These are phyloP conservation scores for Hemithea aestivaria DNA, from an alignment of 2,888 invertebrate genomes.

Conservation along the genomic window DNA sequence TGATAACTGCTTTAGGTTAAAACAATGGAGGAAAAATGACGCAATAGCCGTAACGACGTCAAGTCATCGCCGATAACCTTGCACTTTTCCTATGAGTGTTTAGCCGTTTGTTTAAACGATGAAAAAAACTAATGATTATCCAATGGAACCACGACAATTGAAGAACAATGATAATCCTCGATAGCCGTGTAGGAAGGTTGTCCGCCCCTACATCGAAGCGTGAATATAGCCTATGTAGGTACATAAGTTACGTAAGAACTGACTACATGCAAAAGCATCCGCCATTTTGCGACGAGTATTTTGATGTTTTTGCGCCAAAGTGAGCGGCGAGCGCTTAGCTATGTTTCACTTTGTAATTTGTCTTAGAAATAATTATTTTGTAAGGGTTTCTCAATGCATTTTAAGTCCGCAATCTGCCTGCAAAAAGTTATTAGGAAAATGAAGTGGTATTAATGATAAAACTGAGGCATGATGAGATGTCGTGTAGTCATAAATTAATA, in stretches of 20 bases:
- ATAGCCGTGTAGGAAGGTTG: conserved; percentile 45
- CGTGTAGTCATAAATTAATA: conserved; percentile 1
- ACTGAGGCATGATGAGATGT: conserved; percentile 18
- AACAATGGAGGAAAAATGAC: conserved; percentile 28
- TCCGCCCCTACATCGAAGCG: conserved; percentile 11
- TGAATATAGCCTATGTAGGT: conserved; percentile 37
- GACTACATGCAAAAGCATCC: conserved; percentile 50
- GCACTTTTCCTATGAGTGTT: conserved; percentile 50
- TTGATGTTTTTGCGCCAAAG: conserved; percentile 59
- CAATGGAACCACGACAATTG: conserved; percentile 58
- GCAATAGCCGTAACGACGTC: conserved; percentile 17
- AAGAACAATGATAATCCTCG: conserved; percentile 59
- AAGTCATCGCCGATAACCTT: conserved; percentile 40
- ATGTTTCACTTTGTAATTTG: conserved; percentile 40
- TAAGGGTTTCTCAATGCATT: conserved; percentile 33
- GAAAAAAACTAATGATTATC: conserved; percentile 44
- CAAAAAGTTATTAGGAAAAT: conserved; percentile 35
- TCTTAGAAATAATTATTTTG: conserved; percentile 36
- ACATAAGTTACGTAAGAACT: conserved; percentile 51
- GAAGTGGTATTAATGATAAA: conserved; percentile 20
- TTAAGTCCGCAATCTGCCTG: conserved; percentile 27
- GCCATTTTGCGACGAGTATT: conserved; percentile 66
- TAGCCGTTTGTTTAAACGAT: conserved; percentile 44
- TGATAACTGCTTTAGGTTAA: conserved; percentile 16
- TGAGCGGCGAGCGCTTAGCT: conserved; percentile 48